Evolutionary conservation across 1,140 invertebrate species (phyloP), one percentile per base, ranked within the genome.

Genomic region (Onthophagus taurus): DNA sequence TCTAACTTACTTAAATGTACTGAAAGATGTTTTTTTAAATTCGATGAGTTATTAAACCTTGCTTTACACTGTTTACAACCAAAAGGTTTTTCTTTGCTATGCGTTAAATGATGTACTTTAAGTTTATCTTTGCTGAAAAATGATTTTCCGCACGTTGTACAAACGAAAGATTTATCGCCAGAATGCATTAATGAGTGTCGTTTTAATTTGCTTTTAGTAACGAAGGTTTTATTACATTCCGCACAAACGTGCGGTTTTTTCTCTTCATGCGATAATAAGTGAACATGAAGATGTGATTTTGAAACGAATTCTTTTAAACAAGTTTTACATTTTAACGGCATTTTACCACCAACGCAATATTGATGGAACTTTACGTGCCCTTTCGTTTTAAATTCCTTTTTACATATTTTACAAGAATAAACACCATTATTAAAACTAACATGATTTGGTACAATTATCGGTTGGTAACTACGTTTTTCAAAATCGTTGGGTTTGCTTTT

Each of bases 41-140:
- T 73, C 3, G 71, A 73, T 51, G 65, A 66, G 48, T 73, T 67
- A 43, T 66, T 69, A 55, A 74, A 75, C 39, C 60, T 63, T 4
- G 62, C 54, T 3, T 58, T 54, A 52, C 72, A 75, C 7, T 66
- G 42, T 11, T 66, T 67, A 45, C 72, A 75, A 0, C 54, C 18
- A 49, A 64, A 74, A 1, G 66, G 65, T 31, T 68, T 66, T 39
- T 74, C 69, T n/a, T 65, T 64, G 16, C 55, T 64, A 45, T 75
- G 73, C 2, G 70, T 70, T 2, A 67, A 49, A 55, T 45, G 37
- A 57, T 74, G 64, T 29, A 65, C 58, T 49, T 58, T 60, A 8
- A 71, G 47, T 37, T 63, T 65, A 4, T 68, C 59, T 44, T 66
- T 69, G 23, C 50, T 70, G 44, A 60, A 49, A 47, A 70, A 72